These are phyloP conservation scores for Egretta garzetta DNA, from an alignment of 2,113 vertebrate genomes.

Conservation along the genomic window DNA sequence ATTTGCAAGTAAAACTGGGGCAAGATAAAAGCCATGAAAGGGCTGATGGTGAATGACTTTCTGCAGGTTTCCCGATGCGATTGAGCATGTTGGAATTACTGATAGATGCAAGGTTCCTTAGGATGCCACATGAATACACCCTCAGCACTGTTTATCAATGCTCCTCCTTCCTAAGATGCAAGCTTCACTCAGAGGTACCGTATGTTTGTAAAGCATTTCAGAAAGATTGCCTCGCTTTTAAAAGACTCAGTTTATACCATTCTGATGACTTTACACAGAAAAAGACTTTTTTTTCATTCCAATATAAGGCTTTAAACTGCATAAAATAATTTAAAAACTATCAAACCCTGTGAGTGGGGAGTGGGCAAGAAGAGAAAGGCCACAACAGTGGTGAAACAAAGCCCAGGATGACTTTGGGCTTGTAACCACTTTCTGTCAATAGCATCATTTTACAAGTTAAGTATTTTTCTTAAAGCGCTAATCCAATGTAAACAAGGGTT, in stretches of 20 bases:
- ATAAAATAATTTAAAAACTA: neutral
- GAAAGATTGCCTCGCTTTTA: neutral
- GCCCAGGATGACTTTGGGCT: neutral
- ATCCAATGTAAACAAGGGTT: slow-evolving; percentile 63
- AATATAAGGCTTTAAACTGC: neutral
- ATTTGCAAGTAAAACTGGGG: neutral
- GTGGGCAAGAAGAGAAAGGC: neutral
- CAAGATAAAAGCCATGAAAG: neutral
- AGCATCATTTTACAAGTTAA: slow-evolving; percentile 59
- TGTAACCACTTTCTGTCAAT: neutral
- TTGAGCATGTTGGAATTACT: neutral
- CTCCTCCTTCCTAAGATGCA: neutral
- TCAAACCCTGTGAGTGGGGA: neutral
- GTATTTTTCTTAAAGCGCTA: slow-evolving; percentile 58
- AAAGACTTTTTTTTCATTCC: neutral
- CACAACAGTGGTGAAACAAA: neutral
- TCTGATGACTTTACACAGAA: neutral
- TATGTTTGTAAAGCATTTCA: rapidly evolving
- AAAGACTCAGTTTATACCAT: neutral
- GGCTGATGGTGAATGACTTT: neutral
- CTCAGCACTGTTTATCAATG: neutral
- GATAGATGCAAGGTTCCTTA: neutral
- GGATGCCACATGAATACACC: neutral
- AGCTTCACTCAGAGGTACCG: neutral
- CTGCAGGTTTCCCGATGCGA: neutral